Percentiles rank a stretch among this genome's conserved stretches.
Evolutionary conservation across 2,888 invertebrate species (phyloP).

Genomic region (Torymus aiolomorphi): DNA sequence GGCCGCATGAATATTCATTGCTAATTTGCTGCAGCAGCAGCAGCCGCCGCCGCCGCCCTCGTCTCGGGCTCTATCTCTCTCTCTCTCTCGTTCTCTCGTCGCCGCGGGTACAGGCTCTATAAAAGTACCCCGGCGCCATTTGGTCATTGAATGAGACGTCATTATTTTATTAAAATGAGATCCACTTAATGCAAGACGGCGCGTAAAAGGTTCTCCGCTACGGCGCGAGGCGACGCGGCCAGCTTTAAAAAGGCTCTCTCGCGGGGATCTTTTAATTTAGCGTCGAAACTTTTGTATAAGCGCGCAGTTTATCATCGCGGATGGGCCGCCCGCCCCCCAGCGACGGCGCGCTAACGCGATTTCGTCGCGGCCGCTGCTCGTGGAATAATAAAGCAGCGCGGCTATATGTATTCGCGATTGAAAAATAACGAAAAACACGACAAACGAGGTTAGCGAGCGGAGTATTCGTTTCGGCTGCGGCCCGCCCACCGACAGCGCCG

Average conservation of each 20-base stretch:
- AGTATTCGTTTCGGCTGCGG: too few species aligned
- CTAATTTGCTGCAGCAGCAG: slow-evolving; percentile 45
- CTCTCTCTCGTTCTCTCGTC: too few species aligned
- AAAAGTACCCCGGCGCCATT: slow-evolving; percentile 22
- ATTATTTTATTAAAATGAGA: slow-evolving; percentile 58
- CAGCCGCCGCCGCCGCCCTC: too few species aligned
- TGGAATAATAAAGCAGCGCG: too few species aligned
- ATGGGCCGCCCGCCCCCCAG: not conserved
- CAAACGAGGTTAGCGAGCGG: too few species aligned
- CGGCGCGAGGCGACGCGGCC: too few species aligned
- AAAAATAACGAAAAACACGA: too few species aligned
- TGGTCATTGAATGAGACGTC: slow-evolving; percentile 53
- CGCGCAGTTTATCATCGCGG: not conserved
- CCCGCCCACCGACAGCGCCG: not conserved
- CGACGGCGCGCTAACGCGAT: too few species aligned
- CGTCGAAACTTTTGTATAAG: not conserved
- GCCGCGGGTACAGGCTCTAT: not conserved
- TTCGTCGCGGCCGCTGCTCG: too few species aligned
- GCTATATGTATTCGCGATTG: too few species aligned
- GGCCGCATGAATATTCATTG: slow-evolving; percentile 55
- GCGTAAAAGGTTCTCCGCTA: not conserved
- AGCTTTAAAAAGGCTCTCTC: too few species aligned
- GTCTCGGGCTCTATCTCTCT: too few species aligned
- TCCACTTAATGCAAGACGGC: slow-evolving; percentile 42
- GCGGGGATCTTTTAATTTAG: slow-evolving; percentile 18